These are phyloP conservation scores for Podilymbus podiceps DNA, from an alignment of 2,113 vertebrate genomes.

Conservation along the genomic window DNA sequence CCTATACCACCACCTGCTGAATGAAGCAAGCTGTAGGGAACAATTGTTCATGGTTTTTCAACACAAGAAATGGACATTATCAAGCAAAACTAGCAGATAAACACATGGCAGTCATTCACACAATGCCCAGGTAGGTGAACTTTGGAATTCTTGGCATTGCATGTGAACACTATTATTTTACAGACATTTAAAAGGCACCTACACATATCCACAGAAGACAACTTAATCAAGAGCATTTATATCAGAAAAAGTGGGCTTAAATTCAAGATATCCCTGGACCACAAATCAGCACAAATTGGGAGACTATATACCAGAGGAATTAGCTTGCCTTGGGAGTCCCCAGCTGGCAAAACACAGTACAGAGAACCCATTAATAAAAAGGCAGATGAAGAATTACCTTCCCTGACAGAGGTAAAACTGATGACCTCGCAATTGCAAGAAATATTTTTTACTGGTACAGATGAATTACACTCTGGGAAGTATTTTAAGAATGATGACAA, in stretches of 20 bases:
- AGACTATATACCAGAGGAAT: not conserved
- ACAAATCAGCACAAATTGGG: not conserved
- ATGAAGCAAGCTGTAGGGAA: not conserved
- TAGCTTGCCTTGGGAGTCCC: not conserved
- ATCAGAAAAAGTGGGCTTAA: not conserved
- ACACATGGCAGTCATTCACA: not conserved
- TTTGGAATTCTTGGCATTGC: not conserved
- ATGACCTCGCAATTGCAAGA: not conserved
- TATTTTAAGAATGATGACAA: not conserved
- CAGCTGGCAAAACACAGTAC: not conserved
- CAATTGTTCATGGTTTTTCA: not conserved
- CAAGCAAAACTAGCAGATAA: not conserved
- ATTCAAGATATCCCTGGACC: not conserved
- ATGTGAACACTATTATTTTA: not conserved
- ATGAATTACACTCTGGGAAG: not conserved
- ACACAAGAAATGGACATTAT: not conserved
- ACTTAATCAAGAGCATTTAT: not conserved
- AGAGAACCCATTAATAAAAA: not conserved
- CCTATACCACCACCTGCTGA: not conserved
- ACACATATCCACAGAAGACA: not conserved
- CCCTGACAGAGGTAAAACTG: not conserved
- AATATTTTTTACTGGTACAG: not conserved
- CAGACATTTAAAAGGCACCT: not conserved
- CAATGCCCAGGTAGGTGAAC: not conserved
- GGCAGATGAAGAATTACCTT: not conserved